These are phyloP conservation scores for Phyllotis vaccarum DNA, from an alignment of 2,797 vertebrate species.

Conservation along the genomic window DNA sequence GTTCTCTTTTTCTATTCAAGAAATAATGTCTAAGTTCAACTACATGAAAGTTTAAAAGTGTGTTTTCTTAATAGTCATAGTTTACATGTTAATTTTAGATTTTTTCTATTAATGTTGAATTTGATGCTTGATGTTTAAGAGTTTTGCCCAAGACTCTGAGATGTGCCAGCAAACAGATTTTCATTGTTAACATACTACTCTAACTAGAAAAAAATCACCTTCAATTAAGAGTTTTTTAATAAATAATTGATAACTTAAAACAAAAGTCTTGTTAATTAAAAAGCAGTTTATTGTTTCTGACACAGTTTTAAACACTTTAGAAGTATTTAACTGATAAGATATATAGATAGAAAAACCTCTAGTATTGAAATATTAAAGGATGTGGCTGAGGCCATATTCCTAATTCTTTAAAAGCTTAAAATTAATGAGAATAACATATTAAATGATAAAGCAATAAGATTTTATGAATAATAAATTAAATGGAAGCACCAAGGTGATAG, in stretches of 20 bases:
- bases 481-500: neutral
- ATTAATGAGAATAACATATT: neutral
- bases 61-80: neutral
- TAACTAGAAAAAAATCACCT: neutral
- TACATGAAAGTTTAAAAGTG: neutral
- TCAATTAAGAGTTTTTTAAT: neutral
- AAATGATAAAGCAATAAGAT: neutral
- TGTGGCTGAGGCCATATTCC: neutral
- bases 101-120: neutral
- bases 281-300: neutral
- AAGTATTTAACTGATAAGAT: neutral
- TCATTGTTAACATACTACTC: neutral
- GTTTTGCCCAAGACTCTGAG: neutral
- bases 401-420: neutral
- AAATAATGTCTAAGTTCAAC: neutral
- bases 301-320: neutral
- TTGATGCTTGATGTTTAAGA: neutral
- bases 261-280: neutral
- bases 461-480: slow-evolving; percentile 30
- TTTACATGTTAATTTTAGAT: neutral
- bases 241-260: neutral
- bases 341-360: neutral
- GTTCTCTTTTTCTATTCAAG: neutral
- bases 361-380: neutral
- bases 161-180: neutral